Evolutionary conservation across 2,797 vertebrate species (phyloP), one percentile per base, ranked within the genome.

Genomic region (Artibeus jamaicensis): DNA sequence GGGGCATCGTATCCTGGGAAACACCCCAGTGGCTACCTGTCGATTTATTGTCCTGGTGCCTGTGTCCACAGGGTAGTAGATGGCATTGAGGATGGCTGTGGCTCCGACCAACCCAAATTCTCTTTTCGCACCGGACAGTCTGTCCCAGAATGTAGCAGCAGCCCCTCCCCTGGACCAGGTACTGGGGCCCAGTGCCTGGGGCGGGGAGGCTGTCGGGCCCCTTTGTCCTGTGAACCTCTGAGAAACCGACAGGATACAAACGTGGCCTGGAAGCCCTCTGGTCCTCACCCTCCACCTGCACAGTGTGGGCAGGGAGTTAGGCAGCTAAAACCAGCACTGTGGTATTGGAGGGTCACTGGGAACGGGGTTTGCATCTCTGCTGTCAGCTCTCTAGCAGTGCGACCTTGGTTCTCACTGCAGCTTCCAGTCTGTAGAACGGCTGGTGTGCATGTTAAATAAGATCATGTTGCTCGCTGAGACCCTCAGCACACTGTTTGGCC

Each of bases 41-140:
- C 6, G 39, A 95, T 73, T 62, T 84, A 65, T 42, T 84, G 24
- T 81, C 34, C 77, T 81, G 90, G 44, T 22, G 0, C 48, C 53
- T 44, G 95, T 70, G 32, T 83, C 78, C 70, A 32, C 92, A 98
- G 98, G 96, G 97, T 98, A 5, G 98, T 98, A 59, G 98, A 98
- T 88, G 98, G 98, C 77, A 98, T 98, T 55, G 98, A 98, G 95
- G 98, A 98, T 0, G 97, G 97, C 92, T 98, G 97, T 93, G 91
- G 93, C 73, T 96, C 97, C 0, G 98, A 97, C 87, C 98, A 97
- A 42, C 98, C 97, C 83, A 97, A 97, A 77, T 98, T 98, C 93
- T 98, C 96, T 86, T 98, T 98, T 97, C 97, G 94, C 7, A 71
- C 96, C 67, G 97, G 97, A 18, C 97, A 93, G 18, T 92, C 96